These are phyloP conservation scores for Alentia gelatinosa DNA, from an alignment of 2,888 invertebrate genomes.

Conservation along the genomic window DNA sequence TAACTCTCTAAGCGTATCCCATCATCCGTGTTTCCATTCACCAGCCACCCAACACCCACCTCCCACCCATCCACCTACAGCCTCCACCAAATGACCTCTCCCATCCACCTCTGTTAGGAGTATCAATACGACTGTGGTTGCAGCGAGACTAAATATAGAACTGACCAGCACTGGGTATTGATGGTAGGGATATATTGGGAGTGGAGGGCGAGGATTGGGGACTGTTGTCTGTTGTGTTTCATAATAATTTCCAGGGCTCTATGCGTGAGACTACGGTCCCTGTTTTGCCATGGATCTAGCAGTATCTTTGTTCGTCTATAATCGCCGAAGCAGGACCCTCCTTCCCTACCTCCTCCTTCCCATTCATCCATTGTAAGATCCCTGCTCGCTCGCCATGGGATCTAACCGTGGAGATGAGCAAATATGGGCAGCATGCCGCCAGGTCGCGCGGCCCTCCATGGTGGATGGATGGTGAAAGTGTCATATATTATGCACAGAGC, in stretches of 20 bases:
- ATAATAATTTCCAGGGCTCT: not conserved
- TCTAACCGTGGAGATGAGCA: not conserved
- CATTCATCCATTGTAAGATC: not conserved
- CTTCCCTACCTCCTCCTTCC: not conserved
- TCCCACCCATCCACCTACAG: not conserved
- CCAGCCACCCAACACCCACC: not conserved
- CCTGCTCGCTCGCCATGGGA: not conserved
- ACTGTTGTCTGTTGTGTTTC: no score
- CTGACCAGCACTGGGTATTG: not conserved
- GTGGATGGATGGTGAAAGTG: not conserved
- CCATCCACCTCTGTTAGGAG: not conserved
- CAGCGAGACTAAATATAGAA: not conserved
- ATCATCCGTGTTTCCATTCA: no score
- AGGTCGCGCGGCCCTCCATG: not conserved
- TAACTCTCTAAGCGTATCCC: no score
- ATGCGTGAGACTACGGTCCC: not conserved
- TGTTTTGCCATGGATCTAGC: no score
- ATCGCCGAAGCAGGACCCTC: not conserved
- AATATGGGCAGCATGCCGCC: not conserved
- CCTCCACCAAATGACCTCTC: no score
- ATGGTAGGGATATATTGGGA: not conserved
- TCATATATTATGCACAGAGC: constrained; percentile 43
- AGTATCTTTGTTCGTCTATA: not conserved
- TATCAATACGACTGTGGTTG: not conserved
- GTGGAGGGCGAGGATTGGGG: no score